Evolutionary conservation across 2,113 vertebrate species (phyloP).

Genomic region (Poicephalus gulielmi): DNA sequence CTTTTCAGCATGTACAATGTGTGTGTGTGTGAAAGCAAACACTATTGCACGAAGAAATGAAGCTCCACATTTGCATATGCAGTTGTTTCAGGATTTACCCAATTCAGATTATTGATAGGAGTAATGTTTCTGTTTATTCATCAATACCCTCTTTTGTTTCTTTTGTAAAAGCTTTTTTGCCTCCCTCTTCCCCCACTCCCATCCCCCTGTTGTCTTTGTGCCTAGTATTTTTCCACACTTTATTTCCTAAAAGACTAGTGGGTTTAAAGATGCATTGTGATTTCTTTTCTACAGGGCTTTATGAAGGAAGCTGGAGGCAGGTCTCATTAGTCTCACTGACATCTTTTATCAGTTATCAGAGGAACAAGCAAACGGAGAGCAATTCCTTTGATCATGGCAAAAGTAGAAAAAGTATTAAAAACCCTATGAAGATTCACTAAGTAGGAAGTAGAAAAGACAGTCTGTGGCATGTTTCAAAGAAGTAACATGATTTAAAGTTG

Average conservation of each 20-base stretch:
- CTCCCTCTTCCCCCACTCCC: background rate
- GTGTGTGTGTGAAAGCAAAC: background rate
- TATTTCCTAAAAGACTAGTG: conserved; percentile 64
- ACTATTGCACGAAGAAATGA: background rate
- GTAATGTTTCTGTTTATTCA: background rate
- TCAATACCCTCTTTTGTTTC: background rate
- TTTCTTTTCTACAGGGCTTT: conserved; percentile 71
- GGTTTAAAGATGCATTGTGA: conserved; percentile 61
- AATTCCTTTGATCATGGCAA: conserved; percentile 81
- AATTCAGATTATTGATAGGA: background rate
- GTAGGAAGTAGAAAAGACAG: conserved; percentile 71
- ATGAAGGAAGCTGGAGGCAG: conserved; percentile 66
- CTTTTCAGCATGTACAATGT: background rate
- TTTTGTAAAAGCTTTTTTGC: background rate
- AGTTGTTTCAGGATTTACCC: background rate
- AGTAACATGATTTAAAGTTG: conserved; percentile 69
- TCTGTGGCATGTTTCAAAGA: conserved; percentile 73
- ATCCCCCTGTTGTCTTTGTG: conserved; percentile 35
- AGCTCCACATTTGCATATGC: background rate
- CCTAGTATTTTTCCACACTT: conserved; percentile 48
- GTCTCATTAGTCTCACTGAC: conserved; percentile 78
- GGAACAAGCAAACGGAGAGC: conserved; percentile 79
- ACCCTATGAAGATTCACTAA: conserved; percentile 74
- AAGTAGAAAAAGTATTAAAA: conserved; percentile 79
- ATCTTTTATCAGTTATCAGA: conserved; percentile 82